These are phyloP conservation scores for Eueremaeus valkanovi DNA, from an alignment of 2,888 invertebrate species.

Conservation along the genomic window DNA sequence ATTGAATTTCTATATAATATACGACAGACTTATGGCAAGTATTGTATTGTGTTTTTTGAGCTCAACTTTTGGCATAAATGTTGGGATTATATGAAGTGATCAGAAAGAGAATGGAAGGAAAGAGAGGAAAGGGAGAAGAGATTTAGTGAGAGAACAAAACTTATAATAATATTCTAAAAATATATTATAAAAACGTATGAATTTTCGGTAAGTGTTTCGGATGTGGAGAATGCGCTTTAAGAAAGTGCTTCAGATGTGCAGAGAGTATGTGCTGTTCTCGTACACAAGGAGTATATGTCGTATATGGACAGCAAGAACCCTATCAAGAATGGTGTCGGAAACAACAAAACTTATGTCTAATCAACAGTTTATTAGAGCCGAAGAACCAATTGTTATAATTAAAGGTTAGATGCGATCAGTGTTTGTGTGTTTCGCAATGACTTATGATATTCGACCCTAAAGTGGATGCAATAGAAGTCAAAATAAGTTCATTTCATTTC, in stretches of 20 bases:
- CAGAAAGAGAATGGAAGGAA: background rate
- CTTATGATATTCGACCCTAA: background rate
- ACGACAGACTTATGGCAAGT: no score
- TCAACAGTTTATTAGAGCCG: background rate
- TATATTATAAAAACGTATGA: constrained; percentile 20
- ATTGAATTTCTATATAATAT: no score
- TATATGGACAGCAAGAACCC: constrained; percentile 33
- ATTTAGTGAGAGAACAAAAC: background rate
- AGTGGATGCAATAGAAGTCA: background rate
- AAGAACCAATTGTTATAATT: constrained; percentile 2
- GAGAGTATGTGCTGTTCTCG: constrained; percentile 16
- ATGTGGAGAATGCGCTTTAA: background rate
- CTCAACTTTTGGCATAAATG: no score
- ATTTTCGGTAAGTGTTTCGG: constrained; percentile 22
- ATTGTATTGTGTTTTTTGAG: no score
- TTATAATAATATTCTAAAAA: constrained; percentile 7
- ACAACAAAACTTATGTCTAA: constrained; percentile 28
- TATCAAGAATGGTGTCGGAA: constrained; percentile 31
- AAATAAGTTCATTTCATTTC: no score
- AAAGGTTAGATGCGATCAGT: background rate
- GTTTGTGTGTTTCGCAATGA: background rate
- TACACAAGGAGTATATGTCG: constrained; percentile 17
- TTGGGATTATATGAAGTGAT: no score
- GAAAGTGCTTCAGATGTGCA: background rate
- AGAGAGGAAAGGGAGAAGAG: no score